A percentile compares a stretch with the other conserved stretches of the same genome.
phyloP scores from a whole-genome alignment of 1,140 invertebrate species.

The Arion vulgaris region DNA sequence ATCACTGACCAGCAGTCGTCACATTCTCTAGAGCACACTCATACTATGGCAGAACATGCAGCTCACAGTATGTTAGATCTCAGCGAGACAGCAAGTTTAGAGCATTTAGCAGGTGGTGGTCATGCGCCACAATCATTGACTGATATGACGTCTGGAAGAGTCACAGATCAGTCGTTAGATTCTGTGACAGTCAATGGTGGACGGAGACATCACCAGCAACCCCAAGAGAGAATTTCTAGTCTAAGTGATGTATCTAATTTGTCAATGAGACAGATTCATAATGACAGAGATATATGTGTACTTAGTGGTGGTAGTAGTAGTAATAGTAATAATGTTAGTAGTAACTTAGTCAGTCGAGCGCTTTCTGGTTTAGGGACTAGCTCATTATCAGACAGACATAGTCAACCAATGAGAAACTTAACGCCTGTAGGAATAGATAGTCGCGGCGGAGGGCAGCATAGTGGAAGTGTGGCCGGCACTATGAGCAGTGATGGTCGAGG shows the following conservation, averaged over 20 bases:
- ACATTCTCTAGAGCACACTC: conserved; percentile 14
- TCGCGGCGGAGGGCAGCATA: background rate
- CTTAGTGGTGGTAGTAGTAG: background rate
- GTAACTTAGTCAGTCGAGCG: background rate
- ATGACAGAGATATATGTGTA: conserved; percentile 3
- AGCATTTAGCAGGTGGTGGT: conserved; percentile 31
- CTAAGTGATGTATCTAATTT: conserved; percentile 2
- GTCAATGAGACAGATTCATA: background rate
- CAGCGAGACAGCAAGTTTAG: conserved; percentile 24
- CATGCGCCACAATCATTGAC: conserved; percentile 23
- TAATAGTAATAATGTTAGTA: background rate
- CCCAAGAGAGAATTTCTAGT: conserved; percentile 5
- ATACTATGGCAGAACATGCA: conserved; percentile 24
- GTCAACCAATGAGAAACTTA: conserved; percentile 31
- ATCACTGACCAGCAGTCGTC: conserved; percentile 13
- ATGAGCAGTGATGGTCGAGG: conserved; percentile 1
- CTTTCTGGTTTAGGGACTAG: conserved; percentile 13
- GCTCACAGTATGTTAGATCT: conserved; percentile 36
- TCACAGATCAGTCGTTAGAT: background rate
- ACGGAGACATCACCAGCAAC: background rate
- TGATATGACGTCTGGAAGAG: background rate
- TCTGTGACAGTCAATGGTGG: background rate
- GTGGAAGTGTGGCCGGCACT: background rate
- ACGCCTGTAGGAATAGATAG: conserved; percentile 20
- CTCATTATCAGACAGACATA: conserved; percentile 10